phyloP scores from a whole-genome alignment of 2,888 invertebrate genomes.

The Xanthorhoe spadicearia region DNA sequence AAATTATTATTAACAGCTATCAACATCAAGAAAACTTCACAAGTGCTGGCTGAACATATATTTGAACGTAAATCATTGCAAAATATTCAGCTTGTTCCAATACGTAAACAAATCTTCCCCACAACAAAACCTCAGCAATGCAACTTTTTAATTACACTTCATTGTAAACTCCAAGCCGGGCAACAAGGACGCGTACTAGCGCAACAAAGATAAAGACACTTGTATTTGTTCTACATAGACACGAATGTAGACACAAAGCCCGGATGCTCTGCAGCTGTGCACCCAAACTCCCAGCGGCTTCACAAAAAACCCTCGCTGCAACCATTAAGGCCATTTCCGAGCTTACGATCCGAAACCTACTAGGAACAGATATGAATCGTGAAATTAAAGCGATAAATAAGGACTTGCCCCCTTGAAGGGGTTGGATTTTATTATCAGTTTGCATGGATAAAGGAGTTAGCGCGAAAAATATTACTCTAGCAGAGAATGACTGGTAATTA shows the following conservation, averaged over 20 bases:
- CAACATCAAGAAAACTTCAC: no score
- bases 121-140: neutral
- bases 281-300: conserved; percentile 50
- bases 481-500: conserved; percentile 7
- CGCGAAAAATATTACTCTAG: conserved; percentile 18
- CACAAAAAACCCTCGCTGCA: conserved; percentile 32
- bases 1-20: neutral
- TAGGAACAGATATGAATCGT: conserved; percentile 30
- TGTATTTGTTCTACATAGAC: conserved; percentile 38
- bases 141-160: conserved; percentile 20
- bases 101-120: neutral
- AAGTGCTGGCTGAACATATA: no score
- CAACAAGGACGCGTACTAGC: conserved; percentile 9
- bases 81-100: neutral
- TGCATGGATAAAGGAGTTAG: conserved; percentile 9
- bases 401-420: conserved; percentile 19
- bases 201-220: conserved; percentile 43
- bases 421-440: conserved; percentile 51
- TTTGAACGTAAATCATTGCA: no score
- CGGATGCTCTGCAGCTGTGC: conserved; percentile 76
- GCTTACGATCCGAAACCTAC: conserved; percentile 30
- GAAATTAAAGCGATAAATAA: conserved; percentile 37
- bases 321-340: conserved; percentile 32
- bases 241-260: conserved; percentile 48
- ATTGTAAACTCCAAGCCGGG: conserved; percentile 14